A percentile compares a stretch with the other conserved stretches of the same genome.
Conservation (phyloP, 2,888 invertebrate genomes). For the Geotrupes spiniger region DNA sequence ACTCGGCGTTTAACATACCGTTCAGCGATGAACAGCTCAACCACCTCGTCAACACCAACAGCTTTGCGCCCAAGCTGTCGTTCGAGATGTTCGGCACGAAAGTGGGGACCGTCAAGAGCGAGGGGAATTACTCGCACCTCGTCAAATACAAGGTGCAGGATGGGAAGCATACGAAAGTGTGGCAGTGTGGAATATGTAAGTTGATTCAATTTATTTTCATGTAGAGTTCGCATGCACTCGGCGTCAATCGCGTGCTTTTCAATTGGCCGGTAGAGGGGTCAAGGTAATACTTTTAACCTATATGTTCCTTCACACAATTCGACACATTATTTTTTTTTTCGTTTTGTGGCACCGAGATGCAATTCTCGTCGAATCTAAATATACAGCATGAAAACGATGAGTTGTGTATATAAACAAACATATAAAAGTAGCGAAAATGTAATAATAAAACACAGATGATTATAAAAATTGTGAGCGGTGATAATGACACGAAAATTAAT, state of each 20-base stretch:
- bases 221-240: background rate
- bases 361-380: no score
- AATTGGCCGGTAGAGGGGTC: no score
- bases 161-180: constrained; percentile 66
- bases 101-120: constrained; percentile 21
- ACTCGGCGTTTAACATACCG: constrained; percentile 24
- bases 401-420: no score
- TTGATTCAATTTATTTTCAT: constrained; percentile 25
- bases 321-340: background rate
- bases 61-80: constrained; percentile 12
- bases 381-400: no score
- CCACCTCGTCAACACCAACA: constrained; percentile 25
- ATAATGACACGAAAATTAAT: no score
- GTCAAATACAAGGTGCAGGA: constrained; percentile 66
- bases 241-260: background rate
- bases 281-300: background rate
- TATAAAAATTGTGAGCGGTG: no score
- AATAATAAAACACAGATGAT: no score
- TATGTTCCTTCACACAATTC: background rate
- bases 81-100: constrained; percentile 13
- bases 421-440: no score
- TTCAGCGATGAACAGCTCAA: constrained; percentile 28
- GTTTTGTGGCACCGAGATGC: no score
- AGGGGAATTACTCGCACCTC: constrained; percentile 53
- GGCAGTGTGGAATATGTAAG: constrained; percentile 76